Evolutionary conservation across 2,113 vertebrate genomes (phyloP), one percentile per base, ranked within the genome.

Genomic region (Bolborhynchus lineola): DNA sequence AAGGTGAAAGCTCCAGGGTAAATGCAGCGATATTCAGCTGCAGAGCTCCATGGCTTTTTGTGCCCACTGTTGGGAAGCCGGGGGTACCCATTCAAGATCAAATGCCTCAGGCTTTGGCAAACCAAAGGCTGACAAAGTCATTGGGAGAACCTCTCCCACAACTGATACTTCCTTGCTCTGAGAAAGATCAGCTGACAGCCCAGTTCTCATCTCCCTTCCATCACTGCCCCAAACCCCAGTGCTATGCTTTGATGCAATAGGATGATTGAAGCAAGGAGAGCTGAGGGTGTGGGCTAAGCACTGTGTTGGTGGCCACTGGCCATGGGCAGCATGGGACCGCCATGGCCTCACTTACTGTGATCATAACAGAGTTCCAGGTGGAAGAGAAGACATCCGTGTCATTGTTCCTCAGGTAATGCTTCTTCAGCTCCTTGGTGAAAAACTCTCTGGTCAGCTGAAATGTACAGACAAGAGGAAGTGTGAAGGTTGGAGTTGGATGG

Each of bases 321-420:
- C 33, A 6, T 0, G 0, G 31, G 31, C 37, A 68, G 47, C 21
- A 2, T 9, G 20, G 44, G 20, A 16, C 26, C 11, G 24, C 49
- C 2, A 8, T 0, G 6, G 16, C 26, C 8, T 15, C 72, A 97
- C 99, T 98, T 97, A 99, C 99, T 29, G 99, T 99, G 97, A 98
- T 98, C 99, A 99, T 99, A 91, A 99, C 98, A 4, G 99, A 98
- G 92, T 99, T 99, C 99, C 99, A 99, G 21, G 98, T 99, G 93
- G 98, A 97, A 2, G 99, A 98, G 90, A 99, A 99, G 96, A 99
- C 96, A 0, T 99, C 98, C 0, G 98, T 99, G 96, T 98, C 98
- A 0, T 99, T 99, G 92, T 97, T 98, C 81, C 99, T 98, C 76
- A 98, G 98, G 92, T 99, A 99, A 94, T 99, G 98, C 31, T 98